Conservation (phyloP, 2,797 vertebrate genomes). For the Tragopan temminckii region DNA sequence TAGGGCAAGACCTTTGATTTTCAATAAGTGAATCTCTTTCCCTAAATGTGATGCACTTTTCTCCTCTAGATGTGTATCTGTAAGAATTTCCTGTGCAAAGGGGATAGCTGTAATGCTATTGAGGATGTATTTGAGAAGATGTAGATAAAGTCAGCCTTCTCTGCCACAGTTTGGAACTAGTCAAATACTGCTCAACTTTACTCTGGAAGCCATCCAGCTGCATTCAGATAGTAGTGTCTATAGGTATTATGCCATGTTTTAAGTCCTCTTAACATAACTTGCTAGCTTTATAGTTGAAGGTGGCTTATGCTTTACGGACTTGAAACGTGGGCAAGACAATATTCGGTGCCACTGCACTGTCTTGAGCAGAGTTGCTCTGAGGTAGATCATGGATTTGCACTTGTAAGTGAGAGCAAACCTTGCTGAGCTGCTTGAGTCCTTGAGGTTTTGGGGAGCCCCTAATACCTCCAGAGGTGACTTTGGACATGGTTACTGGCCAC, state of each 20-base stretch:
- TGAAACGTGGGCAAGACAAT: neutral
- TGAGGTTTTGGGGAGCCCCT: no score
- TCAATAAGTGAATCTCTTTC: neutral
- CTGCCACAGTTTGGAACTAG: neutral
- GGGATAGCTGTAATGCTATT: neutral
- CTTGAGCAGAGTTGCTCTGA: neutral
- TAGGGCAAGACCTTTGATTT: neutral
- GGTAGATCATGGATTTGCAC: neutral
- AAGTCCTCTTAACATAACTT: neutral
- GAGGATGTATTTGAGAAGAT: neutral
- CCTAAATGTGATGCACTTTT: neutral
- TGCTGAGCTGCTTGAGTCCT: no score
- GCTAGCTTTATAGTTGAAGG: neutral
- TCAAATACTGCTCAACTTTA: neutral
- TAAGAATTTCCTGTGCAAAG: neutral
- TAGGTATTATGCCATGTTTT: neutral
- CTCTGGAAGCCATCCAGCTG: neutral
- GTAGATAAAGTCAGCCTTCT: neutral
- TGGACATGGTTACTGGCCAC: no score
- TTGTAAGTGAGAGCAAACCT: neutral
- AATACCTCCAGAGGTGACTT: no score
- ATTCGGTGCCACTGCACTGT: neutral
- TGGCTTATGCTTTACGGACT: neutral
- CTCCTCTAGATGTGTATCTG: neutral
- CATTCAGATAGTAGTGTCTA: neutral